Base-by-base conservation (phyloP, 2,113 vertebrate species). In the Protobothrops mucrosquamatus region DNA sequence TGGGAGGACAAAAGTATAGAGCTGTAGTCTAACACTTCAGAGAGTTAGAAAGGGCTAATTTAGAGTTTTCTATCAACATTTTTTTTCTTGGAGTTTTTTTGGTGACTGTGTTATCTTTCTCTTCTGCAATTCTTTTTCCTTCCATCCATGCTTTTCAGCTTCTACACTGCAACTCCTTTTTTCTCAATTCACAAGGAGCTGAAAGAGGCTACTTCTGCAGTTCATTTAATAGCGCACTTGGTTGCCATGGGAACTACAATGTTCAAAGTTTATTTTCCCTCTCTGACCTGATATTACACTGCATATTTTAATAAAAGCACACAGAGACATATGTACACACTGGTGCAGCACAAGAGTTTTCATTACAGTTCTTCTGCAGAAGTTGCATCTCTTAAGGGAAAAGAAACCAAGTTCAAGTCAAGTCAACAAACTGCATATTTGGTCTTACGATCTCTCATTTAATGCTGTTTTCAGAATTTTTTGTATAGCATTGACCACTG, bases 181-280 rank as follows among this genome's bases (percentile, higher is more conserved):
- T 85, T 91, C 92, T 91, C 54, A 24, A 39, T 91, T 90, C 94
- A 92, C 93, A 96, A 96, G 92, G 6, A 14, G 86, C 81, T 95
- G 85, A 96, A 94, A 23, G 95, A 97, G 94, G 92, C 96, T 95
- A 94, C 95, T 96, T 96, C 96, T 93, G 93, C 93, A 96, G 95
- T 95, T 97, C 95, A 95, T 95, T 97, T 96, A 94, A 94, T 94
- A 96, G 94, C 96, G 96, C 95, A 94, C 95, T 94, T 92, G 54
- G 96, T 97, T 97, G 94, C 52, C 95, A 96, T 95, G 94, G 96
- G 93, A 97, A 97, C 97, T n/a, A 81, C 94, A 93, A 96, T 96
- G 94, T 96, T 95, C 92, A 97, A 97, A 96, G 96, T 97, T 95
- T 87, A 90, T 93, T 94, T 94, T 95, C 94, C 94, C 94, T 93